Base-by-base conservation (phyloP, 2,113 vertebrate genomes). In the Acrocephalus arundinaceus region DNA sequence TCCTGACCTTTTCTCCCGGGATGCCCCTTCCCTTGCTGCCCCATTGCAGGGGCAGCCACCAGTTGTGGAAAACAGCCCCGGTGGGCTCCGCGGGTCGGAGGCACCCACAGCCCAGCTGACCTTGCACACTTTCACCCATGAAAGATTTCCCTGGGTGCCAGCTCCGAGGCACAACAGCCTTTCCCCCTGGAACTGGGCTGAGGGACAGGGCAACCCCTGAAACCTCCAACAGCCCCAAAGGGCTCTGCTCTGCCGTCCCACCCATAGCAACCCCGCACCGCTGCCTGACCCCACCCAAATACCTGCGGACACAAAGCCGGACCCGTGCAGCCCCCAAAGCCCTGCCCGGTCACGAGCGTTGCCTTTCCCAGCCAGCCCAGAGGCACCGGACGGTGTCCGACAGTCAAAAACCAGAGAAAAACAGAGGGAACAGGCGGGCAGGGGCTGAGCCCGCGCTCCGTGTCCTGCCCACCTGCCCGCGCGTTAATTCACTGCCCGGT, bases 241-340 rank as follows among this genome's bases (percentile, higher is more conserved):
- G 51, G 68, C 51, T 87, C 57, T 7, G 80, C 18, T 8, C 62
- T 20, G 77, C 49, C 23, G 16, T 4, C 0, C 2, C 27, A 1
- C 7, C 0, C 22, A 0, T 1, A 1, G 39, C 10, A 13, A 6
- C 45, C n/a, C 43, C 41, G 10, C 39, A 9, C 11, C 20, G 3
- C 19, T 12, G 22, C 61, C 61, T 2, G 2, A 45, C n/a, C 55
- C 25, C 70, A 15, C 62, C 43, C 76, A 18, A 68, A 48, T 19
- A 71, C 76, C 66, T 59, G 18, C n/a, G 23, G 76, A 4, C 70
- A 33, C 33, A 51, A n/a, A 49, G 72, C 9, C 13, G 1, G 7
- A 45, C 16, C 57, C 37, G 5, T 1, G 33, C 70, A 21, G 54
- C 68, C 57, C 79, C 19, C 76, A 45, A 2, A 91, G 82, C 72